These are phyloP conservation scores for Radopholus similis DNA, from an alignment of 1,140 invertebrate species.

Conservation along the genomic window DNA sequence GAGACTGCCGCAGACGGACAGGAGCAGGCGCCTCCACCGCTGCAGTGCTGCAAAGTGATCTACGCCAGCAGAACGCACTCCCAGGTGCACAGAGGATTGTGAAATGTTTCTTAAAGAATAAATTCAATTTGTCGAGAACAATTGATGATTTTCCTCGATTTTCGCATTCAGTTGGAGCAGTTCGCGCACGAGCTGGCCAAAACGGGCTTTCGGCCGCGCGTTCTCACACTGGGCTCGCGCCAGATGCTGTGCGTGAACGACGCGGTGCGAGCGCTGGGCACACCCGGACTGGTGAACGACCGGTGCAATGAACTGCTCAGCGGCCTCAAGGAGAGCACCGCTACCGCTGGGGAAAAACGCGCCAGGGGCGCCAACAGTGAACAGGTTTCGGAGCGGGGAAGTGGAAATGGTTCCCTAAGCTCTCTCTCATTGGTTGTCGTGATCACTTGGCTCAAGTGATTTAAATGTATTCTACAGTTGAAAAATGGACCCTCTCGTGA, in stretches of 20 bases:
- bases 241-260: constrained; percentile 20
- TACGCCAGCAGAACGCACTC: constrained; percentile 34
- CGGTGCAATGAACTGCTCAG: constrained; percentile 83
- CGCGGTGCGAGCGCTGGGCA: constrained; percentile 72
- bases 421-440: no score
- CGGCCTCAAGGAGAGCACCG: constrained; percentile 68
- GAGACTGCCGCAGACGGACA: background rate
- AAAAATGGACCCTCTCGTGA: no score
- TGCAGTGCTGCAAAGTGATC: constrained; percentile 24
- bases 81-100: no score
- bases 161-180: constrained; percentile 21
- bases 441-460: no score
- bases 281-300: constrained; percentile 83
- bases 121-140: no score
- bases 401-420: constrained; percentile 67
- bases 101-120: no score
- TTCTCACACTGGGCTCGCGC: constrained; percentile 26
- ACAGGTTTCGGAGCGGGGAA: no score
- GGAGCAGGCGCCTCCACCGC: background rate
- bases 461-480: no score
- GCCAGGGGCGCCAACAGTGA: no score
- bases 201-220: constrained; percentile 23
- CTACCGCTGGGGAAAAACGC: constrained; percentile 66
- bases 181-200: constrained; percentile 24
- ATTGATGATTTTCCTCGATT: background rate